Conservation (phyloP, 2,888 invertebrate species). For the Cosmorhoe ocellata region DNA sequence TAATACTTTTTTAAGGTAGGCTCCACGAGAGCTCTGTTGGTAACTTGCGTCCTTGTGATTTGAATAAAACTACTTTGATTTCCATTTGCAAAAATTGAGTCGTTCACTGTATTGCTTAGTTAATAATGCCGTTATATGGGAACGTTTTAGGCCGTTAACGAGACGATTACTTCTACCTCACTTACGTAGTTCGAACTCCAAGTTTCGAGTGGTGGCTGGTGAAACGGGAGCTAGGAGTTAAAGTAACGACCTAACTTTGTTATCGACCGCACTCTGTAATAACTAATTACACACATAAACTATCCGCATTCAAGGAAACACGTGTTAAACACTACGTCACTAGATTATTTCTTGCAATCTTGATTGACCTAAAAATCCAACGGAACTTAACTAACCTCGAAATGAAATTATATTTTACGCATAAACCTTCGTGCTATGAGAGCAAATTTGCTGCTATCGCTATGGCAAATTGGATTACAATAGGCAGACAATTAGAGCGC, state of each 20-base stretch:
- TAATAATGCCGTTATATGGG: slow-evolving; percentile 39
- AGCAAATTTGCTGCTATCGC: slow-evolving; percentile 37
- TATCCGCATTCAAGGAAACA: slow-evolving; percentile 4
- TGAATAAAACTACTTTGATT: no score
- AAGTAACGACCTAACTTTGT: slow-evolving; percentile 35
- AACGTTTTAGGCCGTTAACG: slow-evolving; percentile 40
- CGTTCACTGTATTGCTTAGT: slow-evolving; percentile 32
- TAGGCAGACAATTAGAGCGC: slow-evolving; percentile 44
- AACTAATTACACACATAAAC: slow-evolving; percentile 13
- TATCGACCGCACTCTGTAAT: slow-evolving; percentile 31
- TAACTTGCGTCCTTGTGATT: no score
- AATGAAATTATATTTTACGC: slow-evolving; percentile 26
- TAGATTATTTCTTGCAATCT: slow-evolving; percentile 16
- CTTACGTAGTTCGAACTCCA: slow-evolving; percentile 7
- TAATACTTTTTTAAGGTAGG: no score
- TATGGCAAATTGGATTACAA: slow-evolving; percentile 48
- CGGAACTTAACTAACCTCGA: slow-evolving; percentile 17
- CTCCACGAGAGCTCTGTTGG: no score
- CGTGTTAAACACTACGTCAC: neutral
- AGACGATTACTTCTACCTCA: slow-evolving; percentile 43
- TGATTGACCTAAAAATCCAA: slow-evolving; percentile 17
- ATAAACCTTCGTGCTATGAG: slow-evolving; percentile 29
- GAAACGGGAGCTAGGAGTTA: slow-evolving; percentile 11
- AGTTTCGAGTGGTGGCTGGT: slow-evolving; percentile 13
- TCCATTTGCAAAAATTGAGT: no score